Evolutionary conservation across 2,888 invertebrate species (phyloP).

Genomic region (Epirrhoe alternata): DNA sequence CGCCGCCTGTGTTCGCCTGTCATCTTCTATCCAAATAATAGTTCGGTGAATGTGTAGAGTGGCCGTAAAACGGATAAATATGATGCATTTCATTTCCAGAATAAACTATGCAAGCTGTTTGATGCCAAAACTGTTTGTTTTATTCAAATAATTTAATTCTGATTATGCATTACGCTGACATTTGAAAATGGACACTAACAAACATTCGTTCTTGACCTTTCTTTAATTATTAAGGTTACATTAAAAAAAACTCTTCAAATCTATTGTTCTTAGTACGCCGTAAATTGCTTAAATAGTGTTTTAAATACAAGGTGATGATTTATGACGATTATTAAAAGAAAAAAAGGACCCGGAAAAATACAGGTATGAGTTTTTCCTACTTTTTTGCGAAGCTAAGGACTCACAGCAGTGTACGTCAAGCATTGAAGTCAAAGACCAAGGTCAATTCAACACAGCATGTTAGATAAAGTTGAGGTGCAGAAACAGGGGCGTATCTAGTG

Average conservation of each 20-base stretch:
- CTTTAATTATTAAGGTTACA: conserved; percentile 23
- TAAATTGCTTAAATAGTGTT: conserved; percentile 4
- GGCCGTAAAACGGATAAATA: too few species aligned
- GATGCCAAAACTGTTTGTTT: conserved; percentile 11
- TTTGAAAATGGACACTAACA: conserved; percentile 47
- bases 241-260: conserved; percentile 35
- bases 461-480: conserved; percentile 15
- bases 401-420: conserved; percentile 25
- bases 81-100: neutral
- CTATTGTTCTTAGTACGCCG: neutral
- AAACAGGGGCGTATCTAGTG: conserved; percentile 15
- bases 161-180: conserved; percentile 44
- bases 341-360: neutral
- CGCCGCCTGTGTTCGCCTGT: too few species aligned
- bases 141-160: conserved; percentile 12
- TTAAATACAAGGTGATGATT: conserved; percentile 4
- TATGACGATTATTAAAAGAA: neutral
- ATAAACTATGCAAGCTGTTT: neutral
- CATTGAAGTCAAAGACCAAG: conserved; percentile 41
- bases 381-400: conserved; percentile 4
- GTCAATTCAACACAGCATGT: conserved; percentile 24
- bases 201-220: conserved; percentile 57
- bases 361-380: neutral
- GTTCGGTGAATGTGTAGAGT: too few species aligned
- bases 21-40: too few species aligned